Percentiles rank a stretch among this genome's conserved stretches.
phyloP scores from a whole-genome alignment of 2,888 invertebrate species.

The Panopea generosa region DNA sequence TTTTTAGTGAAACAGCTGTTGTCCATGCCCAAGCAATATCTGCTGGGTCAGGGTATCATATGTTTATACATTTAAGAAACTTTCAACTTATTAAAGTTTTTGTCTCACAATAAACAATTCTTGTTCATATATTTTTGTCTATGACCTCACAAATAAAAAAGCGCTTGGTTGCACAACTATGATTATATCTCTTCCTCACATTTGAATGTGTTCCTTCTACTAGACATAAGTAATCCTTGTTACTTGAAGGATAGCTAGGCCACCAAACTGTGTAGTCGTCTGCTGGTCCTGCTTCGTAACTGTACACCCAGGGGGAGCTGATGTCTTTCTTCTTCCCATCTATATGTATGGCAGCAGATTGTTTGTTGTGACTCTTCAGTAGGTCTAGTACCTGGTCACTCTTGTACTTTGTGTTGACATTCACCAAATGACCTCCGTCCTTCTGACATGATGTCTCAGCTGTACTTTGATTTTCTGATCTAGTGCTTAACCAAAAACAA shows the following conservation, averaged over 20 bases:
- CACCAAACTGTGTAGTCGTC: neutral
- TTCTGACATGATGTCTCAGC: conserved; percentile 9
- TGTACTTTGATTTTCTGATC: neutral
- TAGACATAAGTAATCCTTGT: neutral
- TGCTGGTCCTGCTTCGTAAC: neutral
- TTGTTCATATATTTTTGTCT: too few species aligned
- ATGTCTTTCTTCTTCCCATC: conserved; percentile 17
- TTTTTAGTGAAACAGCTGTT: too few species aligned
- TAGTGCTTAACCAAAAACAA: conserved; percentile 10
- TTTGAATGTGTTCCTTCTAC: neutral
- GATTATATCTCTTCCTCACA: too few species aligned
- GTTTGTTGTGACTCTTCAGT: neutral
- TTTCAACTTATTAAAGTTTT: too few species aligned
- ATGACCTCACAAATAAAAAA: too few species aligned
- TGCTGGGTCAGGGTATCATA: too few species aligned
- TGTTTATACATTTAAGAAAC: too few species aligned
- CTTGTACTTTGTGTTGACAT: conserved; percentile 13
- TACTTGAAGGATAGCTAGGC: neutral
- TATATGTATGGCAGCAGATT: neutral
- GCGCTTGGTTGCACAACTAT: too few species aligned
- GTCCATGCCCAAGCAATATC: too few species aligned
- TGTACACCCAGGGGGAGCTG: conserved; percentile 12
- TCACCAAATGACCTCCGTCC: conserved; percentile 19
- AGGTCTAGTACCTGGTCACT: neutral
- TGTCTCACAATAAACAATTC: too few species aligned